Percentiles rank a stretch among this genome's conserved stretches.
These are phyloP conservation scores for Platygyra sinensis DNA, from an alignment of 64 coral and sea anemone species.

Conservation along the genomic window DNA sequence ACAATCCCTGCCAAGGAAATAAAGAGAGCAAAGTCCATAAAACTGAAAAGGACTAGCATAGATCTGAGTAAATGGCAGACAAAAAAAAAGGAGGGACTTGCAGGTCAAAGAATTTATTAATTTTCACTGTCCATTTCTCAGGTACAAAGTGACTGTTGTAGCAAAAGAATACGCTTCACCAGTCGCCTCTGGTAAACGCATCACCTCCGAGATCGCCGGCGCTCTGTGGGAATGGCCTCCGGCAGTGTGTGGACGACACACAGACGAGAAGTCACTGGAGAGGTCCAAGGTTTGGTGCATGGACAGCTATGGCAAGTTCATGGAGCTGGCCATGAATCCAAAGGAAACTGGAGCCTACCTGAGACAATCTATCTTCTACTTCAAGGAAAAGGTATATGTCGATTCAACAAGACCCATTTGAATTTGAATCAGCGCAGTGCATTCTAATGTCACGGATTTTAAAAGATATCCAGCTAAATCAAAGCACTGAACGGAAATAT, in stretches of 20 bases:
- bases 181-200: slow-evolving; percentile 11
- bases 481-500: too few relatives aligned
- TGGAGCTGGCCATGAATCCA: slow-evolving; percentile 38
- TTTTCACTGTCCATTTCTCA: not conserved
- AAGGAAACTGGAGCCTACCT: slow-evolving; percentile 44
- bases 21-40: too few relatives aligned
- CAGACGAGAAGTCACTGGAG: slow-evolving; percentile 28
- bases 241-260: slow-evolving; percentile 36
- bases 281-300: slow-evolving; percentile 42
- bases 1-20: too few relatives aligned
- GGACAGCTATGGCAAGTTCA: slow-evolving; percentile 34
- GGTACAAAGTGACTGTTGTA: slow-evolving; percentile 4
- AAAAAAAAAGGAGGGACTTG: too few relatives aligned
- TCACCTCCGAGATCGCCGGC: slow-evolving; percentile 36
- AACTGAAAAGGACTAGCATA: too few relatives aligned
- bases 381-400: too few relatives aligned
- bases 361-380: slow-evolving; percentile 6
- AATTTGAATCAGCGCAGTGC: too few relatives aligned
- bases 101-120: too few relatives aligned
- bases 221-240: slow-evolving; percentile 40
- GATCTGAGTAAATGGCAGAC: too few relatives aligned
- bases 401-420: too few relatives aligned
- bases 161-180: not conserved
- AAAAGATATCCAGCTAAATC: too few relatives aligned
- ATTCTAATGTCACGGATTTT: too few relatives aligned